Base-by-base conservation (phyloP, 1,140 invertebrate genomes). In the Drosophila neocordata region DNA sequence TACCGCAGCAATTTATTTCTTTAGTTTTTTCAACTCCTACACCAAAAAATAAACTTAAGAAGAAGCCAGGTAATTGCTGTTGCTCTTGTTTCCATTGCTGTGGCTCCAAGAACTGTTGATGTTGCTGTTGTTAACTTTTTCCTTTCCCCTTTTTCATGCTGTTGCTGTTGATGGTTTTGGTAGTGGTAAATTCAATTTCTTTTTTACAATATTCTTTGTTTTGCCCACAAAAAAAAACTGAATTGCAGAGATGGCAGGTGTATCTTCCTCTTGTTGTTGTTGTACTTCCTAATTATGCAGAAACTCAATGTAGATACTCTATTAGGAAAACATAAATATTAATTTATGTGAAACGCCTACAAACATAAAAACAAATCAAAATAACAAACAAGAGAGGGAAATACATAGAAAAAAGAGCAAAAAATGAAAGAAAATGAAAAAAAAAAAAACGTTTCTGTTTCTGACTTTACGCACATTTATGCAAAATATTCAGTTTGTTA, bases 301-400 rank as follows among this genome's bases (percentile, higher is more conserved):
- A 84, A 80, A 65, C 59, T 24, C 24, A 24, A 24, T 24, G 27
- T 31, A 1, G 27, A 31, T 31, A 59, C 38, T 77, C 73, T 80
- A 85, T 85, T 77, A 85, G 67, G 66, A 64, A 80, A 71, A 73
- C 81, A 85, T 85, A 70, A 77, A 85, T 85, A 85, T 85, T 77
- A 85, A 85, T 85, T 85, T 85, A 74, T 77, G 55, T 77, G 57
- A 65, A 20, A 60, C 63, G 60, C 69, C 74, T 59, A 85, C 82
- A 78, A 80, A 44, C 77, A 81, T 48, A 67, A 59, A 58, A 73
- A 67, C 22, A 77, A 69, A 44, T 7, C 3, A 48, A 60, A 70
- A 38, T 41, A 65, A 73, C 34, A 66, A 67, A 53, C 37, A 18
- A 65, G 44, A 37, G 59, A 44, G 59, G n/a, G 8, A 12, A n/a